Evolutionary conservation across 2,113 vertebrate species (phyloP), one percentile per base, ranked within the genome.

Genomic region (Acanthisitta chloris): DNA sequence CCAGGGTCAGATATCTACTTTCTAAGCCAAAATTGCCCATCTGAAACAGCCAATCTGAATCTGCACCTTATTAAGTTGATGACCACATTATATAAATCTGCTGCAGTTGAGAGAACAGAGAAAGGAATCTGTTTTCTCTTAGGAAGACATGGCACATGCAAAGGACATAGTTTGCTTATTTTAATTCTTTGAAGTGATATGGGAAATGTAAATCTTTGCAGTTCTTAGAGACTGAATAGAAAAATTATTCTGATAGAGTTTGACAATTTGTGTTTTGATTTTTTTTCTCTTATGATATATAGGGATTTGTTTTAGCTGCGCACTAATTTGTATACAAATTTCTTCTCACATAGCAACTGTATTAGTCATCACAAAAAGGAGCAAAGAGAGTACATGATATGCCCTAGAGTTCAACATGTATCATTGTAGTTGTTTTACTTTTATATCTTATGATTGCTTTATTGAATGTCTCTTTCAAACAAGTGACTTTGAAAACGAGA

Each of bases 381-480:
- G 62, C 29, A 79, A 38, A 88, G 88, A 93, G 18, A 66, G 62
- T 91, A 42, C 14, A 28, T 71, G 4, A 38, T 83, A 38, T 45
- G 48, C 83, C 71, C 90, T 82, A 48, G 34, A 90, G 88, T 88
- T 96, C 71, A 82, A 86, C 29, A 69, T 88, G 52, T 84, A 84
- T 94, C 20, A 0, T 92, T 83, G 61, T 43, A 81, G 65, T 70
- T 93, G 73, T 77, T 91, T 94, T 77, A 69, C 89, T 96, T 94
- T 69, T 92, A 43, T 93, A 77, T 72, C 91, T 95, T 91, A 79
- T 95, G 83, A 61, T 67, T 82, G 38, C 52, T 59, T 96, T 88
- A 78, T 77, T 94, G 91, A 91, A 70, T 80, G 58, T 86, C 69
- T 94, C 62, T 96, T 97, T 94, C 58, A 78, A 95, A 96, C 51